phyloP scores from a whole-genome alignment of 1,140 invertebrate genomes.

The Triops cancriformis region DNA sequence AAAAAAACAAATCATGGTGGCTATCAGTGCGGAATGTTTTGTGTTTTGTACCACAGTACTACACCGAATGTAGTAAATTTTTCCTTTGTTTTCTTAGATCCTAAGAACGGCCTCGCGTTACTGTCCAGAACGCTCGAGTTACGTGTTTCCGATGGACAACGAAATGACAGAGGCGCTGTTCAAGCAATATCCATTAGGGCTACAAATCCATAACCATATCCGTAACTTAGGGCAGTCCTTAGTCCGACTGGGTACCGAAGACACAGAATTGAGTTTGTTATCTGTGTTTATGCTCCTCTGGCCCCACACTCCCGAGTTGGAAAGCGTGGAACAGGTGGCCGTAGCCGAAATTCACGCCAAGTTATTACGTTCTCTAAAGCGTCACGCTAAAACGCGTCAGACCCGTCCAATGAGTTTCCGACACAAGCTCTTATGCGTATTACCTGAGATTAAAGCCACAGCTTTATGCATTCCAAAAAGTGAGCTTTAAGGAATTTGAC shows the following conservation, averaged over 20 bases:
- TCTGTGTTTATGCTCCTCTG: conserved; percentile 11
- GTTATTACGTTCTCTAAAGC: background rate
- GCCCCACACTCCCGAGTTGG: background rate
- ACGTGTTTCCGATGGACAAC: conserved; percentile 15
- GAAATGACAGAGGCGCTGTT: conserved; percentile 17
- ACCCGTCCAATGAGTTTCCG: background rate
- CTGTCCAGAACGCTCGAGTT: conserved; percentile 18
- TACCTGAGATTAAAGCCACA: conserved; percentile 21
- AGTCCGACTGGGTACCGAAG: background rate
- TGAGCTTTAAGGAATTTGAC: background rate
- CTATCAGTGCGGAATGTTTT: background rate
- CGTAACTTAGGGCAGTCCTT: conserved; percentile 11
- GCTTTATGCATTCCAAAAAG: background rate
- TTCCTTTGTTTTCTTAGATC: conserved; percentile 18
- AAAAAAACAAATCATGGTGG: too few relatives aligned
- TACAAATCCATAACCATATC: background rate
- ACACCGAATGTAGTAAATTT: background rate
- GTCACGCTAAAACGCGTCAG: conserved; percentile 1
- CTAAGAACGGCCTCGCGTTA: conserved; percentile 20
- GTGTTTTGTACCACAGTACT: background rate
- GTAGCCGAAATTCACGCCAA: conserved; percentile 14
- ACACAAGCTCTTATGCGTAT: conserved; percentile 17
- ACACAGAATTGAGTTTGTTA: conserved; percentile 19
- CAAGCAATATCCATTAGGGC: conserved; percentile 13
- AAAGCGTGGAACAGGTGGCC: background rate